Evolutionary conservation across 2,113 vertebrate species (phyloP), one percentile per base, ranked within the genome.

Genomic region (Neodon shergylaensis): DNA sequence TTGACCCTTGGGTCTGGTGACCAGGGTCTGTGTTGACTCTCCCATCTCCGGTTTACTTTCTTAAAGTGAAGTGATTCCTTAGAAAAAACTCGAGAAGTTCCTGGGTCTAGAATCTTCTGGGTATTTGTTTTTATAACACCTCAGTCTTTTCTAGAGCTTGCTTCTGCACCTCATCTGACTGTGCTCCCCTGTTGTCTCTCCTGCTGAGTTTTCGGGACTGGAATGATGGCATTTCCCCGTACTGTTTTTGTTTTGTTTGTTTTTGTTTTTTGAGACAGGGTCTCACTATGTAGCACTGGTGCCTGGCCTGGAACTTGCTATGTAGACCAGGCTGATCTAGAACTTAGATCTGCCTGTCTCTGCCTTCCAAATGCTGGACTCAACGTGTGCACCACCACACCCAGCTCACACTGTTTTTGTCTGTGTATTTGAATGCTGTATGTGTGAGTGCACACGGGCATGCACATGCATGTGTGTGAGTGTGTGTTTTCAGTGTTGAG

Each of bases 1-100:
- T 91, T 94, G 86, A 24, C 79, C 52, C 78, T 47, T 68, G 89
- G n/a, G 54, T 89, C 83, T 90, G 92, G 61, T 36, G 52, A n/a
- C 73, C 52, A 9, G 36, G 77, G 72, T 91, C 86, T 63, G 44
- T 44, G 74, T 82, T 42, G 33, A 87, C 83, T 73, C 58, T 66
- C 84, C 42, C 33, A 4, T 49, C 93, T 94, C 26, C 31, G 21
- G 84, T 36, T 89, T 47, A 61, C n/a, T 96, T 91, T 39, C 24
- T 74, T 36, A 44, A 68, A 94, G 42, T 21, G 52, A 66, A 85
- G 44, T n/a, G 31, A 77, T 92, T 88, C 61, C 19, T 91, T 4
- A 58, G 88, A 65, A 52, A 52, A 87, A 79, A 21, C n/a, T 58
- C 28, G n/a, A 33, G 81, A 83, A 42, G 26, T 93, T 88, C 79